phyloP scores from a whole-genome alignment of 2,888 invertebrate species.

The Ophioninae sp. region DNA sequence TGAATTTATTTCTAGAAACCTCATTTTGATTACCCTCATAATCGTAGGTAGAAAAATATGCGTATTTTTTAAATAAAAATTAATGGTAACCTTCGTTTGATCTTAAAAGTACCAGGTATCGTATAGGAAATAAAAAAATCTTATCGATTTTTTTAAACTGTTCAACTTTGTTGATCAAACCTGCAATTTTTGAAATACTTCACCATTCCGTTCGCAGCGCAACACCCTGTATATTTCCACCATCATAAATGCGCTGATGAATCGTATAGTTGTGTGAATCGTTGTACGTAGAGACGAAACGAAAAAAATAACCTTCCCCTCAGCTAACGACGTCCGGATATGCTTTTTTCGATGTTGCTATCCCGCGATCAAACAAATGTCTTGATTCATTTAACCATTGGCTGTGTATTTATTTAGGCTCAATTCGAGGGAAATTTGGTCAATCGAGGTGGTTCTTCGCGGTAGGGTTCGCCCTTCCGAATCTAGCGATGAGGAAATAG shows the following conservation, averaged over 20 bases:
- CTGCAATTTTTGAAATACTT: background rate
- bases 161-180: background rate
- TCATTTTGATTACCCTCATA: no score
- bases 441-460: slow-evolving; percentile 70
- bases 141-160: background rate
- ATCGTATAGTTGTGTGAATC: background rate
- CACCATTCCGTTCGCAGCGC: background rate
- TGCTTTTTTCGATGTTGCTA: slow-evolving; percentile 65
- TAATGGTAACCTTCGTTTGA: background rate
- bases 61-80: background rate
- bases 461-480: slow-evolving; percentile 52
- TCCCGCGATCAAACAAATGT: slow-evolving; percentile 74
- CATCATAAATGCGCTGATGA: slow-evolving; percentile 32
- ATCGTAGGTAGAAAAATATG: no score
- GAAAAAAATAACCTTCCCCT: slow-evolving; percentile 42
- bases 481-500: slow-evolving; percentile 70
- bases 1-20: no score
- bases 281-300: slow-evolving; percentile 1
- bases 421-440: slow-evolving; percentile 78
- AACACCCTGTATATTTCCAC: slow-evolving; percentile 1
- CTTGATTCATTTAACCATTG: slow-evolving; percentile 76
- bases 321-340: slow-evolving; percentile 72
- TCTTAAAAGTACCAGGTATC: background rate
- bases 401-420: slow-evolving; percentile 76
- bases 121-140: background rate